phyloP scores from a whole-genome alignment of 2,888 invertebrate species.

The Melangyna quadrimaculata region DNA sequence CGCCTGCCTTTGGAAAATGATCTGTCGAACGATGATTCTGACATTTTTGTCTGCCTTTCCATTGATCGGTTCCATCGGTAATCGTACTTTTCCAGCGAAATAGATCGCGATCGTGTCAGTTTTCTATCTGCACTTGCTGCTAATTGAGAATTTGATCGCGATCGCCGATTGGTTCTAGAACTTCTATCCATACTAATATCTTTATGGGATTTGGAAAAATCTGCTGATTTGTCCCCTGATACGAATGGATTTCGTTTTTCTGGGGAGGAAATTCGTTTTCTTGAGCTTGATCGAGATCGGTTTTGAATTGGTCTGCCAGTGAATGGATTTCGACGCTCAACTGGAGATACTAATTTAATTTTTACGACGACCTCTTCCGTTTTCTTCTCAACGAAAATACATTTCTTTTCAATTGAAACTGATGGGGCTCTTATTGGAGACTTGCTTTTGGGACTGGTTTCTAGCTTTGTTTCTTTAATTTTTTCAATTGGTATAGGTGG shows the following conservation, averaged over 20 bases:
- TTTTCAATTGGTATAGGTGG: slow-evolving; percentile 52
- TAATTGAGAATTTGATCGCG: slow-evolving; percentile 21
- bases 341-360: neutral
- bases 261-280: neutral
- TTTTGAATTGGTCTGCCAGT: slow-evolving; percentile 1
- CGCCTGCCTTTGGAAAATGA: slow-evolving; percentile 30
- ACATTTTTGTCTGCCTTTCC: neutral
- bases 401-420: slow-evolving; percentile 9
- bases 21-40: neutral
- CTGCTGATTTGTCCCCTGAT: slow-evolving; percentile 19
- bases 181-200: slow-evolving; percentile 12
- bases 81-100: slow-evolving; percentile 34
- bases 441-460: neutral
- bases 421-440: slow-evolving; percentile 2
- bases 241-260: slow-evolving; percentile 51
- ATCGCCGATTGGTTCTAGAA: neutral
- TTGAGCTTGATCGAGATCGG: neutral
- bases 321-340: slow-evolving; percentile 1
- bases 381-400: neutral
- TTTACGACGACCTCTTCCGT: neutral
- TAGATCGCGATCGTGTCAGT: slow-evolving; percentile 15
- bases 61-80: slow-evolving; percentile 7
- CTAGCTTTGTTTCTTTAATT: neutral
- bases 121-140: neutral
- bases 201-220: neutral